A percentile compares a stretch with the other conserved stretches of the same genome.
Evolutionary conservation across 2,113 vertebrate genomes (phyloP).

Genomic region (Sceloporus tristichus): DNA sequence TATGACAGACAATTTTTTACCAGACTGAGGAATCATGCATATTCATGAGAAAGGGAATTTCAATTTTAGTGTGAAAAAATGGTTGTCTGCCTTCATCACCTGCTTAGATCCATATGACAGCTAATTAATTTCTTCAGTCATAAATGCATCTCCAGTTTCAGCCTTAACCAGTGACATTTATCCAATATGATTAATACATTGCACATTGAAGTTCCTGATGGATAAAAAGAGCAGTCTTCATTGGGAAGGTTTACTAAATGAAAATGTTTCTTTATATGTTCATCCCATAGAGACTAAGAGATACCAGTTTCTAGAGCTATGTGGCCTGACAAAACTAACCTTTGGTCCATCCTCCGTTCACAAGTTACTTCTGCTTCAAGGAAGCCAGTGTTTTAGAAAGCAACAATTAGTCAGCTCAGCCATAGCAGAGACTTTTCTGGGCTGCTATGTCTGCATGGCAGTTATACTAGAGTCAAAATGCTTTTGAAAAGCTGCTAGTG

Average conservation of each 20-base stretch:
- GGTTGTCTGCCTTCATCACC: conserved; percentile 20
- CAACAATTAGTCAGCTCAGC: not conserved
- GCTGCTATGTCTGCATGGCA: not conserved
- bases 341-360: not conserved
- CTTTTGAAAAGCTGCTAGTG: not conserved
- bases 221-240: not conserved
- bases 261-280: not conserved
- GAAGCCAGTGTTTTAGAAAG: not conserved
- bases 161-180: not conserved
- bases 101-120: conserved; percentile 29
- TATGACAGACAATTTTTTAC: not conserved
- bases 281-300: not conserved
- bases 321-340: not conserved
- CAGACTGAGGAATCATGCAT: conserved; percentile 31
- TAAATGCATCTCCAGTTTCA: conserved; percentile 12
- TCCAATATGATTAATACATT: conserved; percentile 11
- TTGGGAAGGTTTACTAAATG: not conserved
- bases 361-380: not conserved
- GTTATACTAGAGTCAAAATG: not conserved
- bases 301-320: not conserved
- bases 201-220: not conserved
- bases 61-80: conserved; percentile 15
- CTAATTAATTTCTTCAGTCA: conserved; percentile 31
- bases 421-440: not conserved
- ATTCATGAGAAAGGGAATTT: conserved; percentile 36